Evolutionary conservation across 2,797 vertebrate genomes (phyloP).

Genomic region (Poeciliopsis paucimaculata): DNA sequence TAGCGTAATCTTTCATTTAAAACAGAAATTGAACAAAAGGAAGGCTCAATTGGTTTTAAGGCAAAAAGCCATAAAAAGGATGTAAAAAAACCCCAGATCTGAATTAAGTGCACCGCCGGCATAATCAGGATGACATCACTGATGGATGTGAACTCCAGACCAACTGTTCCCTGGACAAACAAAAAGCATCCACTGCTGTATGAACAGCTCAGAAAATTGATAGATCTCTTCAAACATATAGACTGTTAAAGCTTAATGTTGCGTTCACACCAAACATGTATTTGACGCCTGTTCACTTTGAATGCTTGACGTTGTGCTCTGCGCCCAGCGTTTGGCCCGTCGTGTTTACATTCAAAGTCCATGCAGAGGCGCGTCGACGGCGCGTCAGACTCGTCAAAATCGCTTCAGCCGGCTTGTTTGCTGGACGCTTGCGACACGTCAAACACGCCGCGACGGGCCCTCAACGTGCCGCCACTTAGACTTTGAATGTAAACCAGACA

Average conservation of each 20-base stretch:
- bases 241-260: neutral
- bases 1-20: neutral
- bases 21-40: neutral
- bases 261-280: too few relatives aligned
- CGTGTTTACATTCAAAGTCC: too few relatives aligned
- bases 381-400: too few relatives aligned
- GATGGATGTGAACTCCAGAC: conserved; percentile 44
- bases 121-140: conserved; percentile 40
- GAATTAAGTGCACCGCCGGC: conserved; percentile 14
- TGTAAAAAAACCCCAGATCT: conserved; percentile 22
- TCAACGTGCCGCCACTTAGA: too few relatives aligned
- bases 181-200: conserved; percentile 45
- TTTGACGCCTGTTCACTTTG: too few relatives aligned
- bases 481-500: too few relatives aligned
- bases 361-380: too few relatives aligned
- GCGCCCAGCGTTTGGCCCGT: too few relatives aligned
- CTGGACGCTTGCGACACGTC: too few relatives aligned
- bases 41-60: neutral
- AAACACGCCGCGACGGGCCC: too few relatives aligned
- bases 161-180: conserved; percentile 36
- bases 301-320: too few relatives aligned
- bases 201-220: conserved; percentile 39
- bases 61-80: conserved; percentile 3
- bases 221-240: conserved; percentile 27
- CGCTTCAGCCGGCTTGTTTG: too few relatives aligned